Conservation (phyloP, 2,113 vertebrate species). For the Haemorhous mexicanus region DNA sequence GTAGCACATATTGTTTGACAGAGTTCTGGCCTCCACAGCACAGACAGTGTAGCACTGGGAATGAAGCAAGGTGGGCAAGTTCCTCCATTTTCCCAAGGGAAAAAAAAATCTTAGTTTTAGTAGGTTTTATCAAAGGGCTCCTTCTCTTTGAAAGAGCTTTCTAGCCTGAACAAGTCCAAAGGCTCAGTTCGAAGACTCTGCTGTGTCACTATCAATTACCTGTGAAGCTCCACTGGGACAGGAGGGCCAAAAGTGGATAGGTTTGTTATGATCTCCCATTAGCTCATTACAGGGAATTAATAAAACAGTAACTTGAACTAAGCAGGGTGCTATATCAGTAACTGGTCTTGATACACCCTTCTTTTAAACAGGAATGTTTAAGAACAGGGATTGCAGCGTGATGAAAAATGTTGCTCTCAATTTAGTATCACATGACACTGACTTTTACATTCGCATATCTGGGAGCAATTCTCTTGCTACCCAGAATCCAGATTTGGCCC, state of each 20-base stretch:
- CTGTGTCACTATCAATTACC: not conserved
- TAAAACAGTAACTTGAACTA: not conserved
- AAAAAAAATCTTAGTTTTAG: not conserved
- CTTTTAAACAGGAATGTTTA: not conserved
- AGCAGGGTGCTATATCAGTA: not conserved
- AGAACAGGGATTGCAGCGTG: not conserved
- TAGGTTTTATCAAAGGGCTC: not conserved
- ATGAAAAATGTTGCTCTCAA: not conserved
- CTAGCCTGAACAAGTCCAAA: not conserved
- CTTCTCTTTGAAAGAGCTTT: not conserved
- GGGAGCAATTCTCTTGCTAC: not conserved
- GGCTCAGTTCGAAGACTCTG: not conserved
- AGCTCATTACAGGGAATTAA: slow-evolving; percentile 11
- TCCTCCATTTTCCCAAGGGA: not conserved
- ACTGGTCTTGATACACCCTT: not conserved
- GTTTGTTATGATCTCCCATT: not conserved
- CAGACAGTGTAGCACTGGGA: fast-evolving
- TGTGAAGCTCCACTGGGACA: not conserved
- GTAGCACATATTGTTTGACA: not conserved
- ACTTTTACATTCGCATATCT: not conserved
- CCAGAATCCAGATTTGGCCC: not conserved
- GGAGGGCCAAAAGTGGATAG: not conserved
- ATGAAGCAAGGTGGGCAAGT: not conserved
- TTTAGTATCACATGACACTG: not conserved
- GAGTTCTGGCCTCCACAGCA: not conserved